Evolutionary conservation across 2,888 invertebrate species (phyloP), one percentile per base, ranked within the genome.

Genomic region (Heterodera filipjevi): DNA sequence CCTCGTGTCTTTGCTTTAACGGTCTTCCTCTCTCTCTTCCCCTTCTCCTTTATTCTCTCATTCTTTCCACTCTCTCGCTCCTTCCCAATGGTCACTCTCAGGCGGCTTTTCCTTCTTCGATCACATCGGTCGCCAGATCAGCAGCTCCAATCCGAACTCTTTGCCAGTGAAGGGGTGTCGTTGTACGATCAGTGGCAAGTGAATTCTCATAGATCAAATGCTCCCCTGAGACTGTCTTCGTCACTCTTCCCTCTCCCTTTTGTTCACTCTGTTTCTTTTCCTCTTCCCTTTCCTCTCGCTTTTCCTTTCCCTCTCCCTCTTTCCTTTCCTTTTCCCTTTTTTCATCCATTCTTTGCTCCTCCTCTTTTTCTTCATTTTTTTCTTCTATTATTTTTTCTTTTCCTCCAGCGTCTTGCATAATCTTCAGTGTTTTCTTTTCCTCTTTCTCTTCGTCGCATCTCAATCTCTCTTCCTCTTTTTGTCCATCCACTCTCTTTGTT

Each of bases 81-180:
- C n/a, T n/a, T 64, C 39, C 16, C 49, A 19, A 19, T 49, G 14
- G 10, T 14, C 3, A n/a, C 59, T 12, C 27, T 27, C 27, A 59
- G 27, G 59, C 59, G 59, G 27, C 59, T 66, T 75, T 64, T 64
- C 66, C 30, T 22, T 44, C 32, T 32, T 44, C 19, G 35, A 46
- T 46, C 44, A 33, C 75, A 66, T 75, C 75, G 1, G 75, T 75
- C 33, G 44, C 44, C 22, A 75, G 32, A 44, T 75, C 75, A 59
- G 44, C 30, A 27, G 75, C 75, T 30, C 46, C 53, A 75, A 75
- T 66, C 16, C 68, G 68, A 10, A 64, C 53, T 59, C 32, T 75
- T 33, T 59, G 68, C 68, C 35, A 35, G 19, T 68, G 68, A 19
- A 35, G 33, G 6, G 3, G 32, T 68, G 68, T 32, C 16, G 33